A percentile compares a stretch with the other conserved stretches of the same genome.
Conservation (phyloP, 1,140 invertebrate genomes). For the Drosophila hydei region DNA sequence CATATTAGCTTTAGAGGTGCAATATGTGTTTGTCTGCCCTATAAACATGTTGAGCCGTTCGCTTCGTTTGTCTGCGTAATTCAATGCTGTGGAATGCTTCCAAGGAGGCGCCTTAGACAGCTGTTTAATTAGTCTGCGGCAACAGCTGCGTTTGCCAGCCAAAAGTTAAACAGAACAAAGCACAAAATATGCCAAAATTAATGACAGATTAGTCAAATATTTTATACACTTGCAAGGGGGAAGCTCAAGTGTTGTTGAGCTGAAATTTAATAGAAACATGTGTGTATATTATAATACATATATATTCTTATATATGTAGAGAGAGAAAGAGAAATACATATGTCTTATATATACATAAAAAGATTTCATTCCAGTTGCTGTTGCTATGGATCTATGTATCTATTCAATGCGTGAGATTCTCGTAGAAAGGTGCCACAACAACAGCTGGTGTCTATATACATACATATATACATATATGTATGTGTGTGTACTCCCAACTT, state of each 20-base stretch:
- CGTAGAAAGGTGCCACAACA: too few relatives aligned
- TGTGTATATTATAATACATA: not conserved
- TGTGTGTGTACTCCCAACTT: too few relatives aligned
- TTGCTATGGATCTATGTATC: too few relatives aligned
- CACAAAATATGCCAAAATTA: not conserved
- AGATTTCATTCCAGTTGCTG: too few relatives aligned
- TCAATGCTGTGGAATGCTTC: conserved; percentile 34
- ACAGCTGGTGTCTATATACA: too few relatives aligned
- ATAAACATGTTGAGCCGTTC: not conserved
- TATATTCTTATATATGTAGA: not conserved
- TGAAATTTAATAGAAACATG: too few relatives aligned
- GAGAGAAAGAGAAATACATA: too few relatives aligned
- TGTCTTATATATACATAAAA: too few relatives aligned
- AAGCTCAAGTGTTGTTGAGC: too few relatives aligned
- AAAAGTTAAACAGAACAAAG: conserved; percentile 26
- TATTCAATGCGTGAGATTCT: too few relatives aligned
- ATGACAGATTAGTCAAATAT: not conserved
- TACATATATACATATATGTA: too few relatives aligned
- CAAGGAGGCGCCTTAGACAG: conserved; percentile 54
- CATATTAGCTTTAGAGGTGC: not conserved
- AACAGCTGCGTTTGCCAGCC: conserved; percentile 48
- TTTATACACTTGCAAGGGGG: not conserved
- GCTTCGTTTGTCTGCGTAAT: conserved; percentile 26
- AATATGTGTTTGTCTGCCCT: not conserved
- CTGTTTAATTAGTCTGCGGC: conserved; percentile 63